A percentile compares a stretch with the other conserved stretches of the same genome.
Evolutionary conservation across 92 coral and sea anemone genomes (phyloP).

Genomic region (Porites lobata): DNA sequence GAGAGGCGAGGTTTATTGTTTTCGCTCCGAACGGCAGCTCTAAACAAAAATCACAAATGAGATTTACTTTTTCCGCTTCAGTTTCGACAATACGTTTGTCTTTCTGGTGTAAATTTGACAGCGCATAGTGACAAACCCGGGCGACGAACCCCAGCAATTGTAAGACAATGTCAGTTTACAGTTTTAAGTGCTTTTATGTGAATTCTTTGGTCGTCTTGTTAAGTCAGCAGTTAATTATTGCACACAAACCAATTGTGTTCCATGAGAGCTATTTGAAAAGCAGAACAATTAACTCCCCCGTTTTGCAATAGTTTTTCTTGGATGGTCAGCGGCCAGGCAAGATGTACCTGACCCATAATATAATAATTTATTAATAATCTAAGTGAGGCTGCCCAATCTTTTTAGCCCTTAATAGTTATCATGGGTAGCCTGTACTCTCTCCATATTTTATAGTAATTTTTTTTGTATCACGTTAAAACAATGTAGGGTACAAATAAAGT

Average conservation of each 20-base stretch:
- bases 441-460: no score
- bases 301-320: not conserved
- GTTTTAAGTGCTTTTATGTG: not conserved
- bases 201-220: constrained; percentile 17
- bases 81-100: not conserved
- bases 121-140: not conserved
- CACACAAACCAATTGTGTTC: not conserved
- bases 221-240: not conserved
- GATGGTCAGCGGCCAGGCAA: no score
- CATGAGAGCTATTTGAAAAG: not conserved
- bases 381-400: no score
- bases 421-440: no score
- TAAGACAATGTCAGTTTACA: not conserved
- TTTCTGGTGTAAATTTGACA: not conserved
- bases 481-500: no score
- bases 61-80: not conserved
- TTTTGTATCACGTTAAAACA: no score
- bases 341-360: no score
- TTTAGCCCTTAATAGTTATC: no score
- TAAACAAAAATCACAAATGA: not conserved
- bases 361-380: no score
- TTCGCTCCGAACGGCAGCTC: no score
- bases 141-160: not conserved
- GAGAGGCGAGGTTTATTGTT: no score
- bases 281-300: not conserved